Evolutionary conservation across 2,888 invertebrate species (phyloP), one percentile per base, ranked within the genome.

Genomic region (Drosophila limbata): DNA sequence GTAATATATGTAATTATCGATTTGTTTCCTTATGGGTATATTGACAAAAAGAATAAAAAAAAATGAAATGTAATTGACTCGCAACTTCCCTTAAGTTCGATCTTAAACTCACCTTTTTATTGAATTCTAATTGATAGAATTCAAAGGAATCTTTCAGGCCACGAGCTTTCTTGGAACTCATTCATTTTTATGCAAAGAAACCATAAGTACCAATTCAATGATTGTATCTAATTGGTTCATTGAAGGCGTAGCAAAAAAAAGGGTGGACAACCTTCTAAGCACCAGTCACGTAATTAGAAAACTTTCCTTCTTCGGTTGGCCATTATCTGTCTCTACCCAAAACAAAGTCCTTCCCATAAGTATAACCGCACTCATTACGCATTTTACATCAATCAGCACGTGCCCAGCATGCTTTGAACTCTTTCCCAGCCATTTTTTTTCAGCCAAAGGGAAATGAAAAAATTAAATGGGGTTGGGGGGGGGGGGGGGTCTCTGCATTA

Each of bases 331-430:
- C 60, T 39, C 53, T 64, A 64, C 69, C 62, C 60, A 25, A 31
- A 19, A 13, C 15, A 15, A 10, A 21, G 8, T 15, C 33, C 55
- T n/a, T 15, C 21, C 62, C 65, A 71, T 73, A 76, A 73, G 76
- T 66, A 72, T 69, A 84, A 84, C 89, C 84, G 68, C 87, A 68
- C 87, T 88, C 84, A 88, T 84, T 84, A 88, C 74, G 81, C 77
- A 84, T 75, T 88, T 88, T 84, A 86, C 89, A 86, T 84, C 84
- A 86, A 84, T 84, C 84, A 87, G 87, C 84, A 84, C 84, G 84
- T 84, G 89, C 79, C 67, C 79, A 71, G 84, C 84, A 86, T 88
- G 68, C 72, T 84, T 74, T 61, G 57, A 83, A 77, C 73, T 84
- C 84, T 74, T 78, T 77, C 25, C 37, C 11, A 45, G 51, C 45